Percentiles rank a stretch among this genome's conserved stretches.
Conservation (phyloP, 2,113 vertebrate species). For the Promerops cafer region DNA sequence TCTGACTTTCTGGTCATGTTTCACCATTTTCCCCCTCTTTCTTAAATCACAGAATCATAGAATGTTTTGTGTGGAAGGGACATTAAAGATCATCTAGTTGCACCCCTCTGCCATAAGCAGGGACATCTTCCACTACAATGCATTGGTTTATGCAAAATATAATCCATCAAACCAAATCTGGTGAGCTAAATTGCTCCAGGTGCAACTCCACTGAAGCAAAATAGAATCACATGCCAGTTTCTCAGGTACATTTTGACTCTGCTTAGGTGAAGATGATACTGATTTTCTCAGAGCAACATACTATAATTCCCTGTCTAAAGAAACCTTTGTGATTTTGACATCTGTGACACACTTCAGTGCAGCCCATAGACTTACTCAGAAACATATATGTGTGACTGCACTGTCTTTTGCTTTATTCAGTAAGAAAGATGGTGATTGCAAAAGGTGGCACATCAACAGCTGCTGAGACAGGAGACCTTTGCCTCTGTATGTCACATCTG, state of each 20-base stretch:
- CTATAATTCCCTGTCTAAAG: neutral
- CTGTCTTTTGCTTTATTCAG: neutral
- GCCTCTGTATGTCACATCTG: neutral
- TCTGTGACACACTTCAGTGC: neutral
- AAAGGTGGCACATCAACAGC: neutral
- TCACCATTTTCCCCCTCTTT: neutral
- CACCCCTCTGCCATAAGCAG: accelerated
- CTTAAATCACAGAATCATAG: neutral
- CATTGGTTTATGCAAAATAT: neutral
- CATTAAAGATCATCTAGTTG: neutral
- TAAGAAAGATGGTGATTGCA: neutral
- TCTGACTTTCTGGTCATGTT: neutral
- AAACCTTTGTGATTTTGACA: neutral
- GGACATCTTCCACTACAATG: neutral
- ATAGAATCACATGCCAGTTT: neutral
- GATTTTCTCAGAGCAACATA: neutral
- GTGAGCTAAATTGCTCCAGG: neutral
- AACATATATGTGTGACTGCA: neutral
- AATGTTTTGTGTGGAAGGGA: neutral
- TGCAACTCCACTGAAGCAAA: neutral
- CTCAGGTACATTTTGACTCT: neutral
- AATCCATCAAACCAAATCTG: neutral
- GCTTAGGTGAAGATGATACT: neutral
- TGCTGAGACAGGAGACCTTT: neutral
- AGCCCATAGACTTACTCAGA: neutral